Percentiles rank a stretch among this genome's conserved stretches.
Conservation (phyloP, 2,888 invertebrate species). For the Lasius fuliginosus region DNA sequence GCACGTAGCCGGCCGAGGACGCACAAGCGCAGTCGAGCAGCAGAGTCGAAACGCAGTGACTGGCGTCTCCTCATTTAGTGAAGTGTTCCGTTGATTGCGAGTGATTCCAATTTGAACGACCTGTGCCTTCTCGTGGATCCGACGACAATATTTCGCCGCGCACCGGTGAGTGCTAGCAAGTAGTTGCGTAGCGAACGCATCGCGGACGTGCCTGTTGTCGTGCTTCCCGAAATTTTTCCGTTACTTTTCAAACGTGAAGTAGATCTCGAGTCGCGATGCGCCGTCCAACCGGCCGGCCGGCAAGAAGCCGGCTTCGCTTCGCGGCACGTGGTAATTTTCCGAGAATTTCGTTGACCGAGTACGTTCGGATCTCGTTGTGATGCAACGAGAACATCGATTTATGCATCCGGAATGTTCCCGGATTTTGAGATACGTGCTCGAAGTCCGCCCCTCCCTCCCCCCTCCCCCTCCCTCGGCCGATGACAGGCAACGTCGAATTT, state of each 20-base stretch:
- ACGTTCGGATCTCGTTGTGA: not conserved
- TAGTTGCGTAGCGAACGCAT: not conserved
- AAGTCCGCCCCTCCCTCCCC: not conserved
- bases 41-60: conserved; percentile 64
- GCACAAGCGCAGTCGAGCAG: conserved; percentile 66
- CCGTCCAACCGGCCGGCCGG: not conserved
- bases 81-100: conserved; percentile 75
- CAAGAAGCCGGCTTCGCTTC: conserved; percentile 11
- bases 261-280: not conserved
- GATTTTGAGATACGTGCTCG: not conserved
- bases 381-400: not conserved
- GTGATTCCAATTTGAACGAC: conserved; percentile 65
- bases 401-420: not conserved
- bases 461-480: not conserved
- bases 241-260: not conserved
- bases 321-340: not conserved
- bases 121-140: conserved; percentile 67
- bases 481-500: conserved; percentile 59
- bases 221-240: not conserved
- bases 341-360: not conserved
- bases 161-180: conserved; percentile 68
- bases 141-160: conserved; percentile 68
- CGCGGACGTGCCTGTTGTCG: not conserved
- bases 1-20: conserved; percentile 37
- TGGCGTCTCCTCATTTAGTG: conserved; percentile 75